Evolutionary conservation across 2,797 vertebrate species (phyloP).

Genomic region (Diceros bicornis): DNA sequence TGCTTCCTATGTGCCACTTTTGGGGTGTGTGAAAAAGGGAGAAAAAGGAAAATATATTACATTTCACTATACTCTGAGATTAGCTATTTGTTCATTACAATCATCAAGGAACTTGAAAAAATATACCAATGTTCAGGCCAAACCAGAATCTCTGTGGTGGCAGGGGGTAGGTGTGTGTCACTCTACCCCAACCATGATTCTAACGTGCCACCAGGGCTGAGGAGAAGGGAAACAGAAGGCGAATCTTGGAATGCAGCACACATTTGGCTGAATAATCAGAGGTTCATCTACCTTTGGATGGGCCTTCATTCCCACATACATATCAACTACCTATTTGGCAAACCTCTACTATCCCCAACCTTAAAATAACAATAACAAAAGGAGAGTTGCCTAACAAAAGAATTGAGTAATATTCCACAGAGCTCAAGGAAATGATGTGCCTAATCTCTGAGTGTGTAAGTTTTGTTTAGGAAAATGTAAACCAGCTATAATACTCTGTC

Average conservation of each 20-base stretch:
- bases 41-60: background rate
- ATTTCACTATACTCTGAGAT: background rate
- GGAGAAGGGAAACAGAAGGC: background rate
- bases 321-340: background rate
- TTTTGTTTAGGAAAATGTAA: slow-evolving; percentile 81
- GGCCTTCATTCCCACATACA: background rate
- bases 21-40: background rate
- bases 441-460: slow-evolving; percentile 53
- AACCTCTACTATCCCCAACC: background rate
- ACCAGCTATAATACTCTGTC: slow-evolving; percentile 76
- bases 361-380: background rate
- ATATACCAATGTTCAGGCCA: background rate
- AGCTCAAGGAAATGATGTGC: slow-evolving; percentile 3
- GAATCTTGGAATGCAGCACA: background rate
- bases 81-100: background rate
- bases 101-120: background rate
- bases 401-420: slow-evolving; percentile 58
- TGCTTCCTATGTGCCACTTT: background rate
- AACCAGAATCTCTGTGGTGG: background rate
- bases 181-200: background rate
- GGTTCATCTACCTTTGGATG: background rate
- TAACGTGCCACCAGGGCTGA: background rate
- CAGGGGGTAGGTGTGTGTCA: fast-evolving
- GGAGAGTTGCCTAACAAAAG: slow-evolving; percentile 50
- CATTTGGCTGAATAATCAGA: background rate